phyloP scores from a whole-genome alignment of 2,113 vertebrate species.

The Gallinago paraguaiae region DNA sequence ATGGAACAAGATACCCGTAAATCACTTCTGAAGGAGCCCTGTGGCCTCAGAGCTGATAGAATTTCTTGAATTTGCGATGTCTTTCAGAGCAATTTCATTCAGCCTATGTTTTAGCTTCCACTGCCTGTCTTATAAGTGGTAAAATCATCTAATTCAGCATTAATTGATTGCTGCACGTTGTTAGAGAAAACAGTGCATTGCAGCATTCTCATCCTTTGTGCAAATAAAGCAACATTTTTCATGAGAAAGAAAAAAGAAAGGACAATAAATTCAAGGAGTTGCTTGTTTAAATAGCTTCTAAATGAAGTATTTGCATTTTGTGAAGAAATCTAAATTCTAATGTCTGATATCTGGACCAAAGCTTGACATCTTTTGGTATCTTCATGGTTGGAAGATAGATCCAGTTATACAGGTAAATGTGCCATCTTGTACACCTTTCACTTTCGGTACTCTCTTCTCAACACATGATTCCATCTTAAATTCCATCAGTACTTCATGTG shows the following conservation, averaged over 20 bases:
- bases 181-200: background rate
- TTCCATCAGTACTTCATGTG: background rate
- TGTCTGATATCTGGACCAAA: background rate
- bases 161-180: background rate
- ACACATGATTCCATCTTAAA: background rate
- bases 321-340: slow-evolving; percentile 29
- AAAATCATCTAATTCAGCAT: background rate
- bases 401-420: background rate
- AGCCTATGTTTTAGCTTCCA: background rate
- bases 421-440: background rate
- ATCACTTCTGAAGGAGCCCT: background rate
- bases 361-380: background rate
- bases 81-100: slow-evolving; percentile 9
- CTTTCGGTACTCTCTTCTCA: background rate
- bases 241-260: background rate
- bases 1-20: background rate
- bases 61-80: background rate
- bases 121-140: background rate
- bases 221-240: background rate
- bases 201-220: background rate
- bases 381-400: background rate
- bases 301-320: slow-evolving; percentile 7
- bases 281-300: slow-evolving; percentile 13
- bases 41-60: background rate
- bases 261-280: slow-evolving; percentile 3